Evolutionary conservation across 2,113 vertebrate genomes (phyloP), one percentile per base, ranked within the genome.

Genomic region (Elgaria multicarinata): DNA sequence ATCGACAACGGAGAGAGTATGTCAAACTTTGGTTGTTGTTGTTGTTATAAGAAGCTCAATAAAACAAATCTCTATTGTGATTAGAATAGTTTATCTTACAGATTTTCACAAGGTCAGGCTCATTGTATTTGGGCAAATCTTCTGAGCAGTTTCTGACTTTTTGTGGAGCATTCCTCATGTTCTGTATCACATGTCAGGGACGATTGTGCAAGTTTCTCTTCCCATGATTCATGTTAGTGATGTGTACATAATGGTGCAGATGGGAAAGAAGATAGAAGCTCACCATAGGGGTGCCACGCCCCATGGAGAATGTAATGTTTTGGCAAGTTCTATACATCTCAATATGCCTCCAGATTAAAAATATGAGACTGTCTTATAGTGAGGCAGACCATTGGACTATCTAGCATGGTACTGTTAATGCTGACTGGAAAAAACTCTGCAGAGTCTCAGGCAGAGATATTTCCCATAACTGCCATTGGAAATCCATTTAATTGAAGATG

Each of bases 81-180:
- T 89, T 82, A 74, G 9, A 75, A 83, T 93, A 10, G 24, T 1
- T 88, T 93, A 93, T 89, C 72, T 91, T 55, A 78, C 53, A 91
- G 33, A 2, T 39, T 33, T 88, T 58, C 42, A 16, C 87, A 88
- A 83, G 76, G 62, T 85, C n/a, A 83, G 26, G 76, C 67, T 93
- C 53, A 79, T 71, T 89, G 88, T 90, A 92, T 77, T 93, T 76
- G 85, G 83, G 82, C 87, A 92, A 71, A 91, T 95, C 58, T 91
- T 77, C 87, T 80, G 86, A 87, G 58, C 42, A 83, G n/a, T 85
- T 95, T 81, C 76, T 94, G 76, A 94, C 87, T 93, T 75, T 39
- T 66, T 64, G 62, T 36, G 53, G 36, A 24, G n/a, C 3, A 2
- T 26, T 22, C 36, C 20, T 4, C 33, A 42, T 28, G 7, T 1